Evolutionary conservation across 2,113 vertebrate species (phyloP).

Genomic region (Acinonyx jubatus): DNA sequence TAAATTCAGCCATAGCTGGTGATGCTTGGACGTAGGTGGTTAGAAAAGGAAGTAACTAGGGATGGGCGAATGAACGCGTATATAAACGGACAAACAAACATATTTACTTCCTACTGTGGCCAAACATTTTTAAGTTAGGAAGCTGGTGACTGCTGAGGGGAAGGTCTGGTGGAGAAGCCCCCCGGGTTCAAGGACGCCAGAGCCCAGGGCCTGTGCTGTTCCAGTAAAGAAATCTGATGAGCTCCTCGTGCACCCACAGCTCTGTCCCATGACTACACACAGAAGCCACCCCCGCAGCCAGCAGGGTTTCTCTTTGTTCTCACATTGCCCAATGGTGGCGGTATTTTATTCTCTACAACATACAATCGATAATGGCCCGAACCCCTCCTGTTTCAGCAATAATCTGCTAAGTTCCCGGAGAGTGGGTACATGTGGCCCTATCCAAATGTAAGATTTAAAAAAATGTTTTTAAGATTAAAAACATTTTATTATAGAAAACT

Average conservation of each 20-base stretch:
- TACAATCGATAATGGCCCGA: not conserved
- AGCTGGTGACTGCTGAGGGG: not conserved
- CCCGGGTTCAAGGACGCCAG: not conserved
- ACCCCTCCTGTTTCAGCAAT: not conserved
- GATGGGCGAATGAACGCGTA: not conserved
- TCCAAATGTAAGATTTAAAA: not conserved
- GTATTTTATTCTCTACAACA: not conserved
- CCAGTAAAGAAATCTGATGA: not conserved
- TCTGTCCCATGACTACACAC: not conserved
- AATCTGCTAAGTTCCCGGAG: not conserved
- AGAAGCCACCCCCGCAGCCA: too few relatives aligned
- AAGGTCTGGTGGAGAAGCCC: not conserved
- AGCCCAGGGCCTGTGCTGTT: not conserved
- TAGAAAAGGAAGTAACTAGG: not conserved
- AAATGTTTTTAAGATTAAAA: not conserved
- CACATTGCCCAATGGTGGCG: too few relatives aligned
- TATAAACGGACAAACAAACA: not conserved
- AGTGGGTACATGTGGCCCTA: not conserved
- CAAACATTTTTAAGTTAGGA: not conserved
- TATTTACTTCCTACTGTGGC: not conserved
- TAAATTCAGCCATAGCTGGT: not conserved
- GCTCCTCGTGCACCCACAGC: fast-evolving
- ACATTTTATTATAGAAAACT: not conserved
- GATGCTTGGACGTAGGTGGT: not conserved
- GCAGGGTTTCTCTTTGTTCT: not conserved